Conservation (phyloP, 2,113 vertebrate species). For the Atlantisia rogersi region DNA sequence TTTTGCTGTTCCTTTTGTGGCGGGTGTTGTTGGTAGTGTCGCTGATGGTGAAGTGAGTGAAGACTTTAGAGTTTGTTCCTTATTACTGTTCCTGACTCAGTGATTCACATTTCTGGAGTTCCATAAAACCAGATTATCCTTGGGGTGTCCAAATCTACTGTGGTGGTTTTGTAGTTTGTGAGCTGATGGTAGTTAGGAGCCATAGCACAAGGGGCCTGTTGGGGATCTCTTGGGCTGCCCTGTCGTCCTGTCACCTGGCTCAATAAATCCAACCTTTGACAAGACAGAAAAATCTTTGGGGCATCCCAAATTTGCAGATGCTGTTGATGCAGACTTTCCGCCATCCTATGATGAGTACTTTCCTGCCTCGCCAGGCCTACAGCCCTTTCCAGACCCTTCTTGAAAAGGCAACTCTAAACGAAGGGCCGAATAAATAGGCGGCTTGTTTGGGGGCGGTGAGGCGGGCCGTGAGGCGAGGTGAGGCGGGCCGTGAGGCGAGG, state of each 20-base stretch:
- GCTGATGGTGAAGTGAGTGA: background rate
- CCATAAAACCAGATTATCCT: background rate
- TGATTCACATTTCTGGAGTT: background rate
- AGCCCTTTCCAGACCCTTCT: background rate
- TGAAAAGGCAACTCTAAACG: background rate
- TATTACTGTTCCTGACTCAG: background rate
- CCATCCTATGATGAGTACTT: background rate
- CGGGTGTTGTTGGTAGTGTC: background rate
- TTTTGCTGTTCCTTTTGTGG: background rate
- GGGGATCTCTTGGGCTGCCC: background rate
- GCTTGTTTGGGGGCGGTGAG: background rate
- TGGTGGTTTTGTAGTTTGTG: background rate
- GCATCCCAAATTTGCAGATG: accelerated
- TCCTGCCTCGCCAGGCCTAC: background rate
- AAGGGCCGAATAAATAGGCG: accelerated
- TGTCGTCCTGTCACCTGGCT: background rate
- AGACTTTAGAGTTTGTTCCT: background rate
- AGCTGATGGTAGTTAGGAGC: background rate
- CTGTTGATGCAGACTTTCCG: accelerated
- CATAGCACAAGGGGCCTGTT: accelerated
- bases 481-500: too few species aligned
- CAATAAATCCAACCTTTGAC: background rate
- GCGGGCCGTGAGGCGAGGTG: background rate
- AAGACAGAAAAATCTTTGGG: accelerated
- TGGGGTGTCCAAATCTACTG: background rate